These are phyloP conservation scores for Neogobius melanostomus DNA, from an alignment of 2,113 vertebrate genomes.

Conservation along the genomic window DNA sequence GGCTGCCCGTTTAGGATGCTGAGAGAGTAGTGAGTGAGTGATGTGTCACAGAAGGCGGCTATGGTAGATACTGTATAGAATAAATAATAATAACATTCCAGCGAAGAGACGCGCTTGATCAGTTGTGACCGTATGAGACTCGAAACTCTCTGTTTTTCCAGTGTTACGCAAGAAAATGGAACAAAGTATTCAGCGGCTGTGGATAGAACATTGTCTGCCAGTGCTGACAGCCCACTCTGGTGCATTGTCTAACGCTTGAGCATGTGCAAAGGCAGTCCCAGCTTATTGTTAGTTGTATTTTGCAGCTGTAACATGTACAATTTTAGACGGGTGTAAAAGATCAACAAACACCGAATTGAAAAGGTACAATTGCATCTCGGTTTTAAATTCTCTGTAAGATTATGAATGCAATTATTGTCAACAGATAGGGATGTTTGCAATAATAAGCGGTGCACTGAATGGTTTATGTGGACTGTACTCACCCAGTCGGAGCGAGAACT, in stretches of 20 bases:
- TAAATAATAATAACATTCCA: not conserved
- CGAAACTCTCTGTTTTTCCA: not conserved
- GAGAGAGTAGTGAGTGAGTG: conserved; percentile 40
- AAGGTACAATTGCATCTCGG: no score
- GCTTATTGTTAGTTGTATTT: not conserved
- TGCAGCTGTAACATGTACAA: not conserved
- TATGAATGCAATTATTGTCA: not conserved
- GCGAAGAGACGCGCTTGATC: not conserved
- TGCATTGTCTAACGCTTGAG: not conserved
- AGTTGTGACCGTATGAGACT: not conserved
- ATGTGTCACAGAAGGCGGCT: conserved; percentile 28
- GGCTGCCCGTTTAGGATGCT: conserved; percentile 66
- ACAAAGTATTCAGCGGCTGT: not conserved
- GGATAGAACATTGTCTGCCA: not conserved
- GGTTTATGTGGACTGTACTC: conserved; percentile 41
- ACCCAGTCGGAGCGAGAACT: conserved; percentile 91
- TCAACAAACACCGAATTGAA: not conserved
- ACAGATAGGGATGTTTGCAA: not conserved
- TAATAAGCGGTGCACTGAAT: not conserved
- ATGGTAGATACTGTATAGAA: conserved; percentile 6
- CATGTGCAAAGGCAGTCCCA: not conserved
- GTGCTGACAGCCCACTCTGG: not conserved
- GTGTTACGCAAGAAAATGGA: not conserved
- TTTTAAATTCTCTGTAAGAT: no score
- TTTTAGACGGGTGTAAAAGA: not conserved